Conservation (phyloP, 2,113 vertebrate species). For the Sorex fumeus region DNA sequence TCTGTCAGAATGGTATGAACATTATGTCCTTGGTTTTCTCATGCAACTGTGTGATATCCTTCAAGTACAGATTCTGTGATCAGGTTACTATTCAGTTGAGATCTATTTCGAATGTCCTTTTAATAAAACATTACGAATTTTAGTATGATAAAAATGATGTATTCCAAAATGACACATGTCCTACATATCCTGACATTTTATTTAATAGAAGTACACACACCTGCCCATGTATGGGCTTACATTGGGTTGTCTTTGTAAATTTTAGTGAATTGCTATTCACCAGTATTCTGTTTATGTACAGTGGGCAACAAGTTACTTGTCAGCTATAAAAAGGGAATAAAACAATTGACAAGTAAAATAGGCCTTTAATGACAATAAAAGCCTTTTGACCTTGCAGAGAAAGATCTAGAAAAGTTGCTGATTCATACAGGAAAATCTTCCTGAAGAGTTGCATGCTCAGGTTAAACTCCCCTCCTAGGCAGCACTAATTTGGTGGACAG, state of each 20-base stretch:
- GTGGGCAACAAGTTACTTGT: conserved; percentile 12
- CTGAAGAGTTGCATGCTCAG: conserved; percentile 65
- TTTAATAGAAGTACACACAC: neutral
- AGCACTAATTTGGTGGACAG: conserved; percentile 82
- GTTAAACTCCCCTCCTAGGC: conserved; percentile 68
- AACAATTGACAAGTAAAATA: conserved; percentile 15
- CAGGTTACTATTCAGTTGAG: conserved; percentile 44
- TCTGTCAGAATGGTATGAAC: neutral
- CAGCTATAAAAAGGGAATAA: conserved; percentile 40
- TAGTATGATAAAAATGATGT: conserved; percentile 21
- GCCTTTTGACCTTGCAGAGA: conserved; percentile 58
- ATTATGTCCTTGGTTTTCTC: conserved; percentile 1
- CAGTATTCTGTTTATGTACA: conserved; percentile 5
- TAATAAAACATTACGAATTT: conserved; percentile 54
- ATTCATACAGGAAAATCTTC: conserved; percentile 75
- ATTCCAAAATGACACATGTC: neutral
- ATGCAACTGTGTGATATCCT: conserved; percentile 3
- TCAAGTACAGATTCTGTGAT: conserved; percentile 16
- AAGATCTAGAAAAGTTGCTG: conserved; percentile 67
- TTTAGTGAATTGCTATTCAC: conserved; percentile 10
- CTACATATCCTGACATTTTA: conserved; percentile 46
- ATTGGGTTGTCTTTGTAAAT: conserved; percentile 14
- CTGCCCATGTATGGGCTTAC: neutral
- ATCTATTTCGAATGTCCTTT: conserved; percentile 44
- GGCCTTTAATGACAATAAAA: conserved; percentile 30